phyloP scores from a whole-genome alignment of 2,113 vertebrate species.

The Aphyosemion australe region DNA sequence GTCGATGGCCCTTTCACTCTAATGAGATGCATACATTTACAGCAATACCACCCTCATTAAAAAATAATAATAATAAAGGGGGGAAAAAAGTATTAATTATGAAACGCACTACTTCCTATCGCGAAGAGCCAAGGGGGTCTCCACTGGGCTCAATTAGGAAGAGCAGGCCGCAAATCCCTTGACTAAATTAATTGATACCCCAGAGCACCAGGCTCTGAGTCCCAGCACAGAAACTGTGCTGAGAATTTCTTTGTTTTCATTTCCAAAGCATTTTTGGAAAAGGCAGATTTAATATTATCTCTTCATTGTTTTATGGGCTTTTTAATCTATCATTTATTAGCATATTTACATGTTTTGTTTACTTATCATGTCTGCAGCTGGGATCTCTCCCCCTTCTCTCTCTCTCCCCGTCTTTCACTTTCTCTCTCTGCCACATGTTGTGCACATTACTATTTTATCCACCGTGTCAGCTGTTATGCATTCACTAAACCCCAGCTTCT shows the following conservation, averaged over 20 bases:
- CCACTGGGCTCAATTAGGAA: slow-evolving; percentile 83
- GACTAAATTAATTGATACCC: slow-evolving; percentile 86
- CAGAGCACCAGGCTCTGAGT: slow-evolving; percentile 75
- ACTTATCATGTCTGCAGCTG: slow-evolving; percentile 40
- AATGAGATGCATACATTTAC: slow-evolving; percentile 81
- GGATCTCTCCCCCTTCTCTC: slow-evolving; percentile 9
- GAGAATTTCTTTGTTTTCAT: slow-evolving; percentile 78
- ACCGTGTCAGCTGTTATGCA: slow-evolving; percentile 57
- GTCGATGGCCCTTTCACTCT: slow-evolving; percentile 60
- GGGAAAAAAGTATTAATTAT: slow-evolving; percentile 77
- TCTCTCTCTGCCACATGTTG: slow-evolving; percentile 49
- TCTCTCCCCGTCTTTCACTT: background rate
- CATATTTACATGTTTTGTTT: slow-evolving; percentile 63
- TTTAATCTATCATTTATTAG: slow-evolving; percentile 64
- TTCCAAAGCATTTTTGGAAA: slow-evolving; percentile 63
- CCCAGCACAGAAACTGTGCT: slow-evolving; percentile 70
- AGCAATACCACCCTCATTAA: slow-evolving; percentile 79
- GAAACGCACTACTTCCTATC: slow-evolving; percentile 78
- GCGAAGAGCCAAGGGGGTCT: slow-evolving; percentile 75
- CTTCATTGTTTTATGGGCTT: slow-evolving; percentile 73
- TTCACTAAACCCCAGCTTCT: slow-evolving; percentile 62
- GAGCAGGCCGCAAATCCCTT: slow-evolving; percentile 82
- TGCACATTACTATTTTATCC: slow-evolving; percentile 47
- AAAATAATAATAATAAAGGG: slow-evolving; percentile 79
- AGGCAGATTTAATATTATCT: slow-evolving; percentile 61